phyloP scores from a whole-genome alignment of 30 jellyfish, hydroid and myxozoan species.

The Pelagia noctiluca region DNA sequence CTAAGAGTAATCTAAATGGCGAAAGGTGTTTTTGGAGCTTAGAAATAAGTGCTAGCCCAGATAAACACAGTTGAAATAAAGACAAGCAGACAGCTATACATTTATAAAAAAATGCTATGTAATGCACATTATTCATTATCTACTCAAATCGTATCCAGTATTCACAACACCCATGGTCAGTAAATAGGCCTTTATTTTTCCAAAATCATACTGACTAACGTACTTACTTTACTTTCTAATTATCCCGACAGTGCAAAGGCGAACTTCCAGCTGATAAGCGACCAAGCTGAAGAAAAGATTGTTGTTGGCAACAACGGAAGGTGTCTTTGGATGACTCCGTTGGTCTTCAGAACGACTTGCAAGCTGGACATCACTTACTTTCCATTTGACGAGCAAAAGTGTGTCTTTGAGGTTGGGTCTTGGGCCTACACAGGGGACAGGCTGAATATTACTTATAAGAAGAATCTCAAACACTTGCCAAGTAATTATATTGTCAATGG shows the following conservation, averaged over 20 bases:
- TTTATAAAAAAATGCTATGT: no score
- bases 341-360: slow-evolving; percentile 49
- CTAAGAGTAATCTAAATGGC: no score
- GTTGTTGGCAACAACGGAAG: slow-evolving; percentile 16
- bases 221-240: no score
- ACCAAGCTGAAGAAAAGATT: slow-evolving; percentile 30
- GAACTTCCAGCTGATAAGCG: slow-evolving; percentile 49
- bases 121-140: no score
- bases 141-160: no score
- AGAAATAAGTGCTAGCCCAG: no score
- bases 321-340: slow-evolving; percentile 46
- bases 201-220: no score
- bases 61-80: no score
- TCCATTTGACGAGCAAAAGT: slow-evolving; percentile 52
- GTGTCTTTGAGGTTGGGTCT: slow-evolving; percentile 58
- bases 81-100: no score
- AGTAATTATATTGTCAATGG: slow-evolving; percentile 26
- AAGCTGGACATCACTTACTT: slow-evolving; percentile 35
- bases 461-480: slow-evolving; percentile 9
- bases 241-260: slow-evolving; percentile 39
- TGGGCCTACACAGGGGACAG: slow-evolving; percentile 74
- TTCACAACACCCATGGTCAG: no score
- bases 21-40: no score
- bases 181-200: no score
- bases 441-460: slow-evolving; percentile 27